Conservation (phyloP, 2,113 vertebrate species). For the Siniperca chuatsi region DNA sequence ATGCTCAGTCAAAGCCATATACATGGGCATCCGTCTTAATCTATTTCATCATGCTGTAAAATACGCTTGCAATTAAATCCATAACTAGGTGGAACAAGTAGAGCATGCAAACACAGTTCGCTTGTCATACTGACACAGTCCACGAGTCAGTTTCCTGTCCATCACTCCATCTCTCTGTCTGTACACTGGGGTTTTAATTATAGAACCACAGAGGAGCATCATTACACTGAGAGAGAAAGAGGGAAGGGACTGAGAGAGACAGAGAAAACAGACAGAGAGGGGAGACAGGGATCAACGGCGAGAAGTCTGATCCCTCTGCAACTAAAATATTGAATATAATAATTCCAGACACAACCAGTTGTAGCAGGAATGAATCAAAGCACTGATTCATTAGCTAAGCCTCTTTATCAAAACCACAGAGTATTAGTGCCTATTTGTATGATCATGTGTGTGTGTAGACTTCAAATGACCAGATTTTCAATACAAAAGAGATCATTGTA, state of each 20-base stretch:
- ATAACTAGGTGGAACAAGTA: conserved; percentile 58
- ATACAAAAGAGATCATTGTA: conserved; percentile 26
- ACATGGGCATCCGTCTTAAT: conserved; percentile 49
- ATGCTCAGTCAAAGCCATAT: conserved; percentile 25
- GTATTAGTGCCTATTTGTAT: conserved; percentile 37
- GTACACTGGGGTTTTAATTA: conserved; percentile 76
- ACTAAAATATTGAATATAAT: conserved; percentile 66
- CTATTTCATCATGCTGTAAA: conserved; percentile 52
- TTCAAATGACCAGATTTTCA: conserved; percentile 28
- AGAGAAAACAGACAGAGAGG: conserved; percentile 34
- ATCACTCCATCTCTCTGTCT: conserved; percentile 53
- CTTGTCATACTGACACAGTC: conserved; percentile 61
- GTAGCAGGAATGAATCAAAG: conserved; percentile 61
- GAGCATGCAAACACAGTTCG: conserved; percentile 45
- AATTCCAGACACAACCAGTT: conserved; percentile 54
- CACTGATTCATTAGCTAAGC: conserved; percentile 54
- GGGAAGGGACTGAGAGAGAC: conserved; percentile 33
- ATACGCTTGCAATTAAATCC: conserved; percentile 60
- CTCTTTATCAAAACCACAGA: conserved; percentile 52
- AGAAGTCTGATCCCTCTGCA: conserved; percentile 50
- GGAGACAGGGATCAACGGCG: conserved; percentile 46
- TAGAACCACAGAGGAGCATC: conserved; percentile 60
- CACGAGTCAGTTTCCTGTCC: conserved; percentile 59
- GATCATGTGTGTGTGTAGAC: conserved; percentile 19
- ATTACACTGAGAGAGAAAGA: conserved; percentile 51